A percentile compares a stretch with the other conserved stretches of the same genome.
Evolutionary conservation across 2,797 vertebrate genomes (phyloP).

Genomic region (Melanogrammus aeglefinus): DNA sequence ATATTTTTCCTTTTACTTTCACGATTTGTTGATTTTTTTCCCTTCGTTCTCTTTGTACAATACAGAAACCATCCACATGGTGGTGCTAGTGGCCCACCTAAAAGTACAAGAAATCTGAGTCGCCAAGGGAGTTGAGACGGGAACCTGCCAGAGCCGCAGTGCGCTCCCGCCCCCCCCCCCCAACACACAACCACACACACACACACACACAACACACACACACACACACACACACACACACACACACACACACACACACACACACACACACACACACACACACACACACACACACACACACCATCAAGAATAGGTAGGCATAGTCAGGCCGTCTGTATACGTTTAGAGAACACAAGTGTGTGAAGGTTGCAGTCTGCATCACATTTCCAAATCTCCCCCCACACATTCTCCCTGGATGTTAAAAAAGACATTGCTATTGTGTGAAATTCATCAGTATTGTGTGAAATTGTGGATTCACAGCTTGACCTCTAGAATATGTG

Average conservation of each 20-base stretch:
- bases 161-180: conserved; percentile 22
- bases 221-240: neutral
- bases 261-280: neutral
- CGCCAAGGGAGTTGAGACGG: conserved; percentile 12
- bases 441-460: neutral
- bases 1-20: neutral
- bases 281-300: neutral
- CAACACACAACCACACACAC: neutral
- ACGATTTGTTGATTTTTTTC: conserved; percentile 14
- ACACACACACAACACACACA: neutral
- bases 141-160: conserved; percentile 47
- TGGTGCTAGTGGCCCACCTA: conserved; percentile 49
- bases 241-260: neutral
- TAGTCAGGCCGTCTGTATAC: conserved; percentile 7
- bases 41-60: conserved; percentile 23
- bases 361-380: neutral
- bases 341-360: conserved; percentile 1
- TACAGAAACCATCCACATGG: conserved; percentile 46
- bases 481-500: neutral
- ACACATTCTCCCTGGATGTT: neutral
- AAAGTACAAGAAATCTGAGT: neutral
- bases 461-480: neutral
- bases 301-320: neutral
- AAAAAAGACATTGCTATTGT: neutral
- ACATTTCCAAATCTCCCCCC: neutral